These are phyloP conservation scores for Tapirus terrestris DNA, from an alignment of 2,113 vertebrate species.

Conservation along the genomic window DNA sequence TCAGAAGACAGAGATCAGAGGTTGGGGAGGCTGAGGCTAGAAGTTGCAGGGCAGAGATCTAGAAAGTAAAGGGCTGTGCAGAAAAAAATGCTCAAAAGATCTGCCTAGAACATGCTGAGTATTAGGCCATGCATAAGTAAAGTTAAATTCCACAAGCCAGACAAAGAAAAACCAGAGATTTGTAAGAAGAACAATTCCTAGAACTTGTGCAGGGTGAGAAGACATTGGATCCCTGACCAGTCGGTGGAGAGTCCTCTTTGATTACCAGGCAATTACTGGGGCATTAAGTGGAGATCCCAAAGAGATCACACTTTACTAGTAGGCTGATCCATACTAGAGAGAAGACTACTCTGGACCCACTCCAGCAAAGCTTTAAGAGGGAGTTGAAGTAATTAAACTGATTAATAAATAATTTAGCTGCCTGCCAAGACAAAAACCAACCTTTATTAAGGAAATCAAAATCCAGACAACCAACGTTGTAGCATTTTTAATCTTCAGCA, in stretches of 20 bases:
- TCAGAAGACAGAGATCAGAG: background rate
- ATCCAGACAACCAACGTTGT: background rate
- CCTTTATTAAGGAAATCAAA: background rate
- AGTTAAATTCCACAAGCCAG: background rate
- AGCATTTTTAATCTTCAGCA: slow-evolving; percentile 4
- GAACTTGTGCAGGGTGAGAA: background rate
- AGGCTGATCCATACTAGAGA: background rate
- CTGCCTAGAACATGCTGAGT: background rate
- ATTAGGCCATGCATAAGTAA: background rate
- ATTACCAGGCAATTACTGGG: background rate
- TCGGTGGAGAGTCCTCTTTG: background rate
- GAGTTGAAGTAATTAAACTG: background rate
- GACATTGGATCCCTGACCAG: background rate
- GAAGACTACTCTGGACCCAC: background rate
- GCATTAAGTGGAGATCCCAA: background rate
- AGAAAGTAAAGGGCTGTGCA: background rate
- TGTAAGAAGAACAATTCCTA: background rate
- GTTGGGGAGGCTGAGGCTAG: background rate
- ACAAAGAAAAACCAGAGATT: background rate
- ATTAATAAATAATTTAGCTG: background rate
- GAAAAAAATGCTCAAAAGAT: background rate
- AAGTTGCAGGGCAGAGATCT: background rate
- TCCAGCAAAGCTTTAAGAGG: background rate
- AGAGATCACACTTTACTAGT: background rate
- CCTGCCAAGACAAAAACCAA: background rate